phyloP scores from a whole-genome alignment of 2,113 vertebrate genomes.

The Solea senegalensis region DNA sequence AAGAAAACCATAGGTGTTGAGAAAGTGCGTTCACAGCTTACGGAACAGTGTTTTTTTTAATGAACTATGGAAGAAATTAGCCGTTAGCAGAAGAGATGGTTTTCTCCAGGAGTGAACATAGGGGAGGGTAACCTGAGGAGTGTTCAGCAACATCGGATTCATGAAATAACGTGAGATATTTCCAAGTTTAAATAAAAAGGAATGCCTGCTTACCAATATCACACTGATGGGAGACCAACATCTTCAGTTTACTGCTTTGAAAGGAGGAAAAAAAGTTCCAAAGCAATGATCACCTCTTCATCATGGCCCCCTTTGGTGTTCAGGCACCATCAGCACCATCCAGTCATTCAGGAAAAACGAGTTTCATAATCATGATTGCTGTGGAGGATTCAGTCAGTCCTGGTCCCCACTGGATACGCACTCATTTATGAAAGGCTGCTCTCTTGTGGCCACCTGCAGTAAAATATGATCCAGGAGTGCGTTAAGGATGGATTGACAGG shows the following conservation, averaged over 20 bases:
- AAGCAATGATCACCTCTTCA: conserved; percentile 10
- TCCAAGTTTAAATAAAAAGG: neutral
- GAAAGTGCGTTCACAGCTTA: neutral
- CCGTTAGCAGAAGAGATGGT: neutral
- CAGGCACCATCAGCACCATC: conserved; percentile 12
- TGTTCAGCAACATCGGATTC: neutral
- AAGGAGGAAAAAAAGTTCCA: neutral
- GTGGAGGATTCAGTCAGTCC: conserved; percentile 14
- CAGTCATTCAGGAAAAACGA: conserved; percentile 10
- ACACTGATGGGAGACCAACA: neutral
- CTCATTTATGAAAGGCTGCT: conserved; percentile 74
- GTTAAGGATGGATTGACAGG: conserved; percentile 39
- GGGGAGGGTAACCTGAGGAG: neutral
- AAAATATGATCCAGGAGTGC: conserved; percentile 44
- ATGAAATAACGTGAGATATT: neutral
- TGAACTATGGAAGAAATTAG: neutral
- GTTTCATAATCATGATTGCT: conserved; percentile 25
- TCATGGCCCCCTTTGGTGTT: neutral
- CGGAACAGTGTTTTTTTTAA: neutral
- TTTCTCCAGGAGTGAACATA: neutral
- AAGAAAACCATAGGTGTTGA: neutral
- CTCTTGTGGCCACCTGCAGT: conserved; percentile 75
- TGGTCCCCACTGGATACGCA: conserved; percentile 8
- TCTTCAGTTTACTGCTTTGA: conserved; percentile 2
- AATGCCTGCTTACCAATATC: neutral